A percentile compares a stretch with the other conserved stretches of the same genome.
phyloP scores from a whole-genome alignment of 1,140 invertebrate species.

The Andricus grossulariae region DNA sequence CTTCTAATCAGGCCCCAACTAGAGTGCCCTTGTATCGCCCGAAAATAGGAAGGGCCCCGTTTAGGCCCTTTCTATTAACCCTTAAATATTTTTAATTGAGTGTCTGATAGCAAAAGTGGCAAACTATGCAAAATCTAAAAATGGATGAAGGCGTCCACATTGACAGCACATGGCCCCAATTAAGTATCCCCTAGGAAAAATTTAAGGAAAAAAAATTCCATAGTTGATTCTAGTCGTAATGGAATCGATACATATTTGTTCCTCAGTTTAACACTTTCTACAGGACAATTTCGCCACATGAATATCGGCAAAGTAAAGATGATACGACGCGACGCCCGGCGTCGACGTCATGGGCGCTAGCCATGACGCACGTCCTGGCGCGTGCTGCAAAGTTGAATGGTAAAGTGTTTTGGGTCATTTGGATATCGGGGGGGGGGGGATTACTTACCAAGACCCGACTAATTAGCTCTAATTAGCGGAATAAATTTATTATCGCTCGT shows the following conservation, averaged over 20 bases:
- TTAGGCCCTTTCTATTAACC: no score
- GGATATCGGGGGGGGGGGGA: neutral
- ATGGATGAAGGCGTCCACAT: no score
- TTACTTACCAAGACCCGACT: neutral
- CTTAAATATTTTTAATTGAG: no score
- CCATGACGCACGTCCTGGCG: conserved; percentile 41
- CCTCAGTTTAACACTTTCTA: conserved; percentile 4
- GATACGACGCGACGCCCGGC: conserved; percentile 23
- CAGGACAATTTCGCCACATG: conserved; percentile 9
- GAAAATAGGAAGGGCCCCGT: no score
- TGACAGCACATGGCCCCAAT: neutral
- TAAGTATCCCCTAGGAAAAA: neutral
- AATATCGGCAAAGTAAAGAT: neutral
- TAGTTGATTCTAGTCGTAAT: neutral
- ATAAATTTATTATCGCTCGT: no score
- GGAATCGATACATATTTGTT: conserved; percentile 2
- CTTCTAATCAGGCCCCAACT: no score
- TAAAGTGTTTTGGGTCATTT: neutral
- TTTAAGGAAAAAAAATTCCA: no score
- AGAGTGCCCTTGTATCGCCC: no score
- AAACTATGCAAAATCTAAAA: no score
- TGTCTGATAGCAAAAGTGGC: no score
- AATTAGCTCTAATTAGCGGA: no score
- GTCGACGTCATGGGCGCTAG: conserved; percentile 42
- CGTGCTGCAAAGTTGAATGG: conserved; percentile 10